Conservation (phyloP, 2,888 invertebrate species). For the Drosophila crucigera region DNA sequence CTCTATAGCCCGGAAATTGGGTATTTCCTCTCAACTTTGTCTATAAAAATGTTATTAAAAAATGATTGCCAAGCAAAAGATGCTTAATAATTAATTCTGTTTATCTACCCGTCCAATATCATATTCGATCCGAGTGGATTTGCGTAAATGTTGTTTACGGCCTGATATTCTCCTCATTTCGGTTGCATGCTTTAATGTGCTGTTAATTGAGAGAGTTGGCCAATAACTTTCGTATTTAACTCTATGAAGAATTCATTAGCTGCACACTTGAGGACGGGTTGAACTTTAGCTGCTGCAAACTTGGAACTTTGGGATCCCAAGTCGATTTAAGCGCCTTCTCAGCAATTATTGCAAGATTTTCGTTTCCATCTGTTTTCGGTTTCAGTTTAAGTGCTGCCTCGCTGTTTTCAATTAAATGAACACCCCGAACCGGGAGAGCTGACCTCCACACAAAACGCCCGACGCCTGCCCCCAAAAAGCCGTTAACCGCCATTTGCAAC, state of each 20-base stretch:
- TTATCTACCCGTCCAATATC: not conserved
- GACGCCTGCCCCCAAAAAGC: not conserved
- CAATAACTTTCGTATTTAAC: conserved; percentile 46
- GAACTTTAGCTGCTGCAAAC: conserved; percentile 54
- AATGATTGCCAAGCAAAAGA: not conserved
- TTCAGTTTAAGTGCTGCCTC: conserved; percentile 71
- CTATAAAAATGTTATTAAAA: not conserved
- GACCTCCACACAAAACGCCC: conserved; percentile 2
- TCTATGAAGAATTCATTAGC: conserved; percentile 73
- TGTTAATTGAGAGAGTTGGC: conserved; percentile 45
- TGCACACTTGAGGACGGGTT: conserved; percentile 35
- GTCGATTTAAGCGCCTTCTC: conserved; percentile 44
- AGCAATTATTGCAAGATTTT: conserved; percentile 74
- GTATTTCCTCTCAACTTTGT: not conserved
- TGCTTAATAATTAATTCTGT: not conserved
- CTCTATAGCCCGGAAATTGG: not conserved
- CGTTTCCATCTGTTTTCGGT: conserved; percentile 74
- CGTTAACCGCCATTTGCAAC: conserved; percentile 39
- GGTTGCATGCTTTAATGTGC: conserved; percentile 28
- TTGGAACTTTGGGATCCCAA: conserved; percentile 23
- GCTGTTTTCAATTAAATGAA: conserved; percentile 77
- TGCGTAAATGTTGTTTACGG: not conserved
- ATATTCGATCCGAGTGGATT: not conserved
- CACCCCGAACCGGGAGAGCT: conserved; percentile 39
- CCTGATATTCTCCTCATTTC: not conserved